Percentiles rank a stretch among this genome's conserved stretches.
These are phyloP conservation scores for Drosophila tristis DNA, from an alignment of 1,140 invertebrate species.

Conservation along the genomic window DNA sequence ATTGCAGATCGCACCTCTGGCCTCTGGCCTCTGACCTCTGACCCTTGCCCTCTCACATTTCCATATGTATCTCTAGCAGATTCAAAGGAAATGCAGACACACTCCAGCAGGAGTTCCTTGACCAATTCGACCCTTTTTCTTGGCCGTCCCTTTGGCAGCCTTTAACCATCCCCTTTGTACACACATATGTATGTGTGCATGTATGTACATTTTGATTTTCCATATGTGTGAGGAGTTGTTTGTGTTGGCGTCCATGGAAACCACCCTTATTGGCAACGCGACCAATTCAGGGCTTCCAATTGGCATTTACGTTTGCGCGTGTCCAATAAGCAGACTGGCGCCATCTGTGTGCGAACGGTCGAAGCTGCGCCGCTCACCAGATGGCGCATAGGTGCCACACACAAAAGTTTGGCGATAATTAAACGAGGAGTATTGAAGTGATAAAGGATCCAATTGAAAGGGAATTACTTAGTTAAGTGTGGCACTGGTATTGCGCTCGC, in stretches of 20 bases:
- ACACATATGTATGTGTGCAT: neutral
- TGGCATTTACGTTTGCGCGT: constrained; percentile 80
- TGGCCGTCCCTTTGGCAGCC: neutral
- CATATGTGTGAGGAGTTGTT: constrained; percentile 11
- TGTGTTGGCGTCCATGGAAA: constrained; percentile 42
- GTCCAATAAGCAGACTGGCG: constrained; percentile 66
- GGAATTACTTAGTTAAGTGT: too few relatives aligned
- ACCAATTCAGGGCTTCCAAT: constrained; percentile 67
- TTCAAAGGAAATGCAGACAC: constrained; percentile 18
- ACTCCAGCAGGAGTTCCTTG: constrained; percentile 22
- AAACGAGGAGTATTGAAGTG: too few relatives aligned
- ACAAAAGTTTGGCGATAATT: too few relatives aligned
- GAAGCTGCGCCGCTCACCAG: constrained; percentile 47
- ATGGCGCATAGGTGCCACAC: constrained; percentile 44
- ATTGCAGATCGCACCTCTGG: constrained; percentile 10
- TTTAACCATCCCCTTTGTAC: neutral
- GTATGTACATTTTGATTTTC: constrained; percentile 23
- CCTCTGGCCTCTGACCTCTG: constrained; percentile 5
- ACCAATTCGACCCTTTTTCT: constrained; percentile 22
- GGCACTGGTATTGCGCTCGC: neutral
- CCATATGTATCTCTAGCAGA: neutral
- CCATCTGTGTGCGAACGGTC: constrained; percentile 47
- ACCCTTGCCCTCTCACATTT: constrained; percentile 17
- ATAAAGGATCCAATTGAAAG: constrained; percentile 3
- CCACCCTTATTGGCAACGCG: constrained; percentile 50